These are phyloP conservation scores for Odocoileus virginianus DNA, from an alignment of 2,113 vertebrate species.

Conservation along the genomic window DNA sequence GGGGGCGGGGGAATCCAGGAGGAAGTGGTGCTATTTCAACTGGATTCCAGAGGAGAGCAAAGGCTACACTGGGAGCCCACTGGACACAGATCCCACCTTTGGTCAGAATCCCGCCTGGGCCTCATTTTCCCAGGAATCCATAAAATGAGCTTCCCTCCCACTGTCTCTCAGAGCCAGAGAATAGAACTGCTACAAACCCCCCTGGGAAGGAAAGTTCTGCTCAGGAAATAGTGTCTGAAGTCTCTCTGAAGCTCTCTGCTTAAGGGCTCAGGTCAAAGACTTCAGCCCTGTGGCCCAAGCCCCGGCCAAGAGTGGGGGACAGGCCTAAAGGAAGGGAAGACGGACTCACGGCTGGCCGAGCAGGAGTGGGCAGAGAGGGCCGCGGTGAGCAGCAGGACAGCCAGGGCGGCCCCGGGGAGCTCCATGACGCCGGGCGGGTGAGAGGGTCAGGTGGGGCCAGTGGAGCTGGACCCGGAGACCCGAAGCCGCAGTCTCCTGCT, in stretches of 20 bases:
- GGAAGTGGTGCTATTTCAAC: too few relatives aligned
- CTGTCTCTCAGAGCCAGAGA: background rate
- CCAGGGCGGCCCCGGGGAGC: background rate
- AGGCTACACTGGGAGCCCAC: fast-evolving
- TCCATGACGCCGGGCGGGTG: background rate
- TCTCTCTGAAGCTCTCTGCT: background rate
- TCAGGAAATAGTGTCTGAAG: background rate
- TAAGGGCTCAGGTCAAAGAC: background rate
- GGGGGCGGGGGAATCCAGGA: background rate
- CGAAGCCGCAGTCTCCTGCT: background rate
- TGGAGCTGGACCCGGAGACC: background rate
- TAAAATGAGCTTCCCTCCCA: background rate
- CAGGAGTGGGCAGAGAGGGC: slow-evolving; percentile 14
- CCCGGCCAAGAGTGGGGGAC: background rate
- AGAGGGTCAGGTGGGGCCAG: fast-evolving
- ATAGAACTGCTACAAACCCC: background rate
- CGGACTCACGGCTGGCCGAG: slow-evolving; percentile 48
- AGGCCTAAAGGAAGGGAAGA: background rate
- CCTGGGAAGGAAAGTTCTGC: background rate
- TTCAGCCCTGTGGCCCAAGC: background rate
- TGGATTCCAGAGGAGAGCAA: background rate
- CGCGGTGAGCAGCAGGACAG: slow-evolving; percentile 45
- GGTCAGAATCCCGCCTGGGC: background rate
- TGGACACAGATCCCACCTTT: background rate
- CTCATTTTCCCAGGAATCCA: background rate